A percentile compares a stretch with the other conserved stretches of the same genome.
Evolutionary conservation across 2,113 vertebrate genomes (phyloP).

Genomic region (Mormoops blainvillei): DNA sequence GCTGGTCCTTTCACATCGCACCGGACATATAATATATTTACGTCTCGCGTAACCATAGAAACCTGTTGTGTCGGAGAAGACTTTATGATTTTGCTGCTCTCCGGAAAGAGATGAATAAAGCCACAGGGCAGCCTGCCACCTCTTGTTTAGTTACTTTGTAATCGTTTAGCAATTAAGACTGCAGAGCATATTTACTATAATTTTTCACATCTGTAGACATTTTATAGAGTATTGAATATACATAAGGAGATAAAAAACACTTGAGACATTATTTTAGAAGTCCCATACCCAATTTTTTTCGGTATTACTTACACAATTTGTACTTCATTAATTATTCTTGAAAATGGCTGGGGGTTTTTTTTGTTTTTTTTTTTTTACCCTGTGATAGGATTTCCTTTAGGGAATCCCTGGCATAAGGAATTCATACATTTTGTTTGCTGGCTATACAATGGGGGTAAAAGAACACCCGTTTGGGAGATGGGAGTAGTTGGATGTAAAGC

Average conservation of each 20-base stretch:
- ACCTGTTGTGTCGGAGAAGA: constrained; percentile 67
- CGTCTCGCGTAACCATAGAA: constrained; percentile 72
- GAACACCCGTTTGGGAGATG: background rate
- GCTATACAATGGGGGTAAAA: background rate
- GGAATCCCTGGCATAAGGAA: background rate
- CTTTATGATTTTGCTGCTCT: constrained; percentile 44
- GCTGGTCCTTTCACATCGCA: constrained; percentile 17
- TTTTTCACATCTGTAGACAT: constrained; percentile 47
- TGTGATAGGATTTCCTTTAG: background rate
- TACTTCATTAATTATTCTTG: constrained; percentile 40
- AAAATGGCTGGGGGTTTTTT: background rate
- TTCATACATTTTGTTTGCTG: background rate
- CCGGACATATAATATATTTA: constrained; percentile 68
- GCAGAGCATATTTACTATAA: constrained; percentile 18
- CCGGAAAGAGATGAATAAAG: constrained; percentile 56
- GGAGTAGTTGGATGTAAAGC: background rate
- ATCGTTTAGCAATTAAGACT: constrained; percentile 54
- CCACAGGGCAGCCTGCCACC: constrained; percentile 50
- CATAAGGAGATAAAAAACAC: constrained; percentile 37
- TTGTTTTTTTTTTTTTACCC: background rate
- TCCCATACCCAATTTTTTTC: background rate
- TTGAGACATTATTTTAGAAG: background rate
- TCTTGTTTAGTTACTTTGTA: constrained; percentile 53
- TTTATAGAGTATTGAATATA: constrained; percentile 35
- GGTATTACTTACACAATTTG: background rate